Base-by-base conservation (phyloP, 2,888 invertebrate genomes). In the Chironomus tentans region DNA sequence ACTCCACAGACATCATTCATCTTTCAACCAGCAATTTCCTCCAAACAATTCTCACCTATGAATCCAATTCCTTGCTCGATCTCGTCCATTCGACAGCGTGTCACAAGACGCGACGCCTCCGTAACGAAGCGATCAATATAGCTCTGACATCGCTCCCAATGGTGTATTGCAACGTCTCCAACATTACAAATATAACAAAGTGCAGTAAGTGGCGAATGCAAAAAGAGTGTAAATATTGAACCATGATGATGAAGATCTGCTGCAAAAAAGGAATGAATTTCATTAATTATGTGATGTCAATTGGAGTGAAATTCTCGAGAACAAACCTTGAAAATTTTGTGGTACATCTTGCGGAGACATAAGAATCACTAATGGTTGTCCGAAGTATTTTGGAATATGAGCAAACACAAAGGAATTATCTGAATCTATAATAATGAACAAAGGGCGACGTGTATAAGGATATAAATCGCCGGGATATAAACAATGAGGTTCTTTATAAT, bases 331-430 rank as follows among this genome's bases (percentile, higher is more conserved):
- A 82, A 95, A 91, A 78, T 91, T 90, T 77, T 92, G 86, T 77
- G 97, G 97, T 78, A 92, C 88, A 82, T 96, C 94, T 84, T 94
- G 91, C 5, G 97, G 96, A 75, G 97, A 97, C 92, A 97, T 94
- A 50, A 98, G 88, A 78, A 95, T 91, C 78, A 97, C 92, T 79
- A 97, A 85, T 5, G 97, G 97, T 83, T 97, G 96, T 28, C 95
- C 97, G 85, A 98, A 98, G 82, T 93, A 91, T 78, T 90, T 84
- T 71, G 96, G 95, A 82, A 97, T 91, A 82, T 94, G 92, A 87
- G 94, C 91, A 85, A 95, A 95, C 79, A 94, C 92, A 83, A 91
- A 92, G 81, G 95, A 95, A 86, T 97, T 97, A 85, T 97, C 95
- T 79, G 97, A 97, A 84, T 98, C 98, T 79, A 98, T 91, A 78